Conservation (phyloP, 2,888 invertebrate genomes). For the Eurytoma californica region DNA sequence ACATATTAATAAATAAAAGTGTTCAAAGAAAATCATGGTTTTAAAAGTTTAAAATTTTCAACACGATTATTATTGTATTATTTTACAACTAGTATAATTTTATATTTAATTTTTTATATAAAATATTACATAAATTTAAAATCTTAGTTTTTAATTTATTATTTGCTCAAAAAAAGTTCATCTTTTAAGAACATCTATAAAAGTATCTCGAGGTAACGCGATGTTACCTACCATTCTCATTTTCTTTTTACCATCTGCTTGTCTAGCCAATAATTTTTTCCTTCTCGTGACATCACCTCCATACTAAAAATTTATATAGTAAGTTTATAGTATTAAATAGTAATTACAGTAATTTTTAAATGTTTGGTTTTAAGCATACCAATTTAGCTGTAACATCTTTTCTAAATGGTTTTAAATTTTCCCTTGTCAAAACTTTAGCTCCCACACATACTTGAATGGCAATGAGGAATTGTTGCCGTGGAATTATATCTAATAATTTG, state of each 20-base stretch:
- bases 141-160: too few species aligned
- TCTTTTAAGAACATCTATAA: constrained; percentile 91
- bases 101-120: too few species aligned
- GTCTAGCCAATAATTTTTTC: constrained; percentile 91
- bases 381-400: constrained; percentile 97
- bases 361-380: constrained; percentile 76
- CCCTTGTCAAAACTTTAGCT: constrained; percentile 88
- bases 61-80: neutral
- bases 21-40: constrained; percentile 38
- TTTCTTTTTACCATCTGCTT: constrained; percentile 95
- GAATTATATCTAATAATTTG: constrained; percentile 89
- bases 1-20: constrained; percentile 52
- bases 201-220: constrained; percentile 93
- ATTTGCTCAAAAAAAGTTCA: constrained; percentile 28
- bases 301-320: constrained; percentile 78
- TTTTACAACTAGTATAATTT: too few species aligned
- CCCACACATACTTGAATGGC: constrained; percentile 90
- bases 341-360: constrained; percentile 14
- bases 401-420: constrained; percentile 89
- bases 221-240: constrained; percentile 95
- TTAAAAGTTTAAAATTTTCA: constrained; percentile 28
- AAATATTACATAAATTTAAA: too few species aligned
- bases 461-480: constrained; percentile 86
- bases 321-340: constrained; percentile 20
- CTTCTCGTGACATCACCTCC: constrained; percentile 94